phyloP scores from a whole-genome alignment of 2,888 invertebrate species.

The Agriopis aurantiaria region DNA sequence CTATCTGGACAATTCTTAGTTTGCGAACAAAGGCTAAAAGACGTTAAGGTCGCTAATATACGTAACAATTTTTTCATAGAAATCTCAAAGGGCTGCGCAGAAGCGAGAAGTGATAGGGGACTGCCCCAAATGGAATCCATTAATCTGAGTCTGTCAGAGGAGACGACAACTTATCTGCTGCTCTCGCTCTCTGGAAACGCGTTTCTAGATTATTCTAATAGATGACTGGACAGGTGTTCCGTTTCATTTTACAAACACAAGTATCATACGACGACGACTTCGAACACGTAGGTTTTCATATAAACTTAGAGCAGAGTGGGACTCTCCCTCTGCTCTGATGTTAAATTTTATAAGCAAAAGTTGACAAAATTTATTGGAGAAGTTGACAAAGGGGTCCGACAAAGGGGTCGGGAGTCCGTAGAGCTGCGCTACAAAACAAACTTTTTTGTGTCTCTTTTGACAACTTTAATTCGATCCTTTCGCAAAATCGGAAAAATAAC shows the following conservation, averaged over 20 bases:
- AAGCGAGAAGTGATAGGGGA: slow-evolving; percentile 46
- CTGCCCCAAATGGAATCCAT: slow-evolving; percentile 45
- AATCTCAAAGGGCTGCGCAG: slow-evolving; percentile 44
- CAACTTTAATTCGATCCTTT: too few species aligned
- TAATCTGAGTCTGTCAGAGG: slow-evolving; percentile 50
- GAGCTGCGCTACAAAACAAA: too few species aligned
- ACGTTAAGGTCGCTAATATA: slow-evolving; percentile 44
- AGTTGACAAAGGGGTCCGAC: too few species aligned
- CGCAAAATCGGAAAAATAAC: too few species aligned
- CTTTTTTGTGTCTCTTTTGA: too few species aligned
- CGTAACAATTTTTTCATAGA: slow-evolving; percentile 47
- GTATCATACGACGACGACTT: too few species aligned
- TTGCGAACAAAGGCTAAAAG: slow-evolving; percentile 14
- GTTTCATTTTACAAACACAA: background rate
- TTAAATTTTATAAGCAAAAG: too few species aligned
- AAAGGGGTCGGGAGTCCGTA: too few species aligned
- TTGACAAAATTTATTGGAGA: too few species aligned
- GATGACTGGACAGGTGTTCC: background rate
- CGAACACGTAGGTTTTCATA: background rate
- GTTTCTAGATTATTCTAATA: slow-evolving; percentile 15
- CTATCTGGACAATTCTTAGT: slow-evolving; percentile 8
- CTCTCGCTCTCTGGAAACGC: slow-evolving; percentile 15
- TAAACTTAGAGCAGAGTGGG: too few species aligned
- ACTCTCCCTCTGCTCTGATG: too few species aligned
- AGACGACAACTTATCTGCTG: slow-evolving; percentile 54